These are phyloP conservation scores for Elymnias hypermnestra DNA, from an alignment of 1,140 invertebrate genomes.

Conservation along the genomic window DNA sequence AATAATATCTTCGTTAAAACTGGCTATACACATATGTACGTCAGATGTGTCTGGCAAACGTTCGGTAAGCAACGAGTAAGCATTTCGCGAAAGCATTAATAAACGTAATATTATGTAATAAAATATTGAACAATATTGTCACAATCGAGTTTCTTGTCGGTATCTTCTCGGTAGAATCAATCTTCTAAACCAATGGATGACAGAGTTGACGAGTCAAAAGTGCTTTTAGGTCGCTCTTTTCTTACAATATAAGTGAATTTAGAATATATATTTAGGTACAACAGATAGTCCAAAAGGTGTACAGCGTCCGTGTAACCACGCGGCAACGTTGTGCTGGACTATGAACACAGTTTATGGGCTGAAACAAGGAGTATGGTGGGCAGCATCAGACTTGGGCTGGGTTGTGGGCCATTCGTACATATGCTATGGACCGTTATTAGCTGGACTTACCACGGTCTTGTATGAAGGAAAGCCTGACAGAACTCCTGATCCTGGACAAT, in stretches of 20 bases:
- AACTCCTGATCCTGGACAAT: slow-evolving; percentile 93
- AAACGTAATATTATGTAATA: too few relatives aligned
- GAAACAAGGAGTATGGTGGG: slow-evolving; percentile 91
- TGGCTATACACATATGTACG: too few relatives aligned
- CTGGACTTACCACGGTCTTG: slow-evolving; percentile 89
- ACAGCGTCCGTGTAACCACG: slow-evolving; percentile 90
- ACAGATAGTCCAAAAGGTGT: slow-evolving; percentile 89
- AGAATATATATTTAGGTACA: slow-evolving; percentile 42
- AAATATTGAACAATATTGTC: too few relatives aligned
- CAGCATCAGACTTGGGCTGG: slow-evolving; percentile 94
- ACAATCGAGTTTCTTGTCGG: too few relatives aligned
- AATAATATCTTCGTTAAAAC: too few relatives aligned
- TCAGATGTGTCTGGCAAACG: too few relatives aligned
- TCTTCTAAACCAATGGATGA: too few relatives aligned
- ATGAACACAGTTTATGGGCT: slow-evolving; percentile 91
- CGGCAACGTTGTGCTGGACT: slow-evolving; percentile 89
- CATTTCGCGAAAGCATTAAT: too few relatives aligned
- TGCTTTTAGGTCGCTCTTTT: too few relatives aligned
- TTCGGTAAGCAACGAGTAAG: too few relatives aligned
- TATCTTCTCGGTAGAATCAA: too few relatives aligned
- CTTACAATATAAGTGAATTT: not conserved
- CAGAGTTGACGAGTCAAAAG: too few relatives aligned
- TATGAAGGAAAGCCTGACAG: slow-evolving; percentile 97
- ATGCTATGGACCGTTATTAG: slow-evolving; percentile 91
- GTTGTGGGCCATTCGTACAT: slow-evolving; percentile 91